Percentiles rank a stretch among this genome's conserved stretches.
These are phyloP conservation scores for Chymomyza caudatula DNA, from an alignment of 2,888 invertebrate genomes.

Conservation along the genomic window DNA sequence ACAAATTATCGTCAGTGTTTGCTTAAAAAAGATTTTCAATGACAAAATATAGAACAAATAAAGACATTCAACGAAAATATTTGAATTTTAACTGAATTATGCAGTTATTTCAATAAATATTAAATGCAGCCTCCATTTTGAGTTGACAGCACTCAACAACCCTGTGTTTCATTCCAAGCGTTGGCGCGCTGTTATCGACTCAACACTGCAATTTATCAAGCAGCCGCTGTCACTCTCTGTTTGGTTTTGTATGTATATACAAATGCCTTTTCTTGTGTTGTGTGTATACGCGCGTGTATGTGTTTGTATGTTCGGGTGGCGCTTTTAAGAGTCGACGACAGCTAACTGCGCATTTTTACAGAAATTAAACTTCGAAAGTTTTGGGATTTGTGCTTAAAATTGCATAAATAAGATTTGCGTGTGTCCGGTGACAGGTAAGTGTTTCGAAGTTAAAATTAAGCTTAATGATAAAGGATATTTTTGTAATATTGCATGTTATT, in stretches of 20 bases:
- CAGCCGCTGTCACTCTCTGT: constrained; percentile 18
- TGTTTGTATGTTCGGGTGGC: constrained; percentile 3
- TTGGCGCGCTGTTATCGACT: constrained; percentile 39
- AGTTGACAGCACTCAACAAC: constrained; percentile 28
- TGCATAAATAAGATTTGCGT: not conserved
- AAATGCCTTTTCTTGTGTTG: constrained; percentile 9
- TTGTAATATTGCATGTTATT: no score
- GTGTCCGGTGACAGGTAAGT: not conserved
- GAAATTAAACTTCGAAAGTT: constrained; percentile 17
- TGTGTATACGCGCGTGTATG: constrained; percentile 23
- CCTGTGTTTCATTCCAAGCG: constrained; percentile 55
- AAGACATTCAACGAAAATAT: not conserved
- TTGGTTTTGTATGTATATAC: constrained; percentile 5
- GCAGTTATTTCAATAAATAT: no score
- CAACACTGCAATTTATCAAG: constrained; percentile 47
- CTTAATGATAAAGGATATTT: not conserved
- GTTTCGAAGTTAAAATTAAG: not conserved
- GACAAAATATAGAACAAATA: not conserved
- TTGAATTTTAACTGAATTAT: not conserved
- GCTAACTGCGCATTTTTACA: constrained; percentile 19
- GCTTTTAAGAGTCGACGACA: constrained; percentile 33
- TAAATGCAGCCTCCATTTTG: no score
- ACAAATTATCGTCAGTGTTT: no score
- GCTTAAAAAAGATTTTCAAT: no score
- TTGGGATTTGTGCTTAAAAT: not conserved